Evolutionary conservation across 2,888 invertebrate genomes (phyloP).

Genomic region (Eupithecia abbreviata): DNA sequence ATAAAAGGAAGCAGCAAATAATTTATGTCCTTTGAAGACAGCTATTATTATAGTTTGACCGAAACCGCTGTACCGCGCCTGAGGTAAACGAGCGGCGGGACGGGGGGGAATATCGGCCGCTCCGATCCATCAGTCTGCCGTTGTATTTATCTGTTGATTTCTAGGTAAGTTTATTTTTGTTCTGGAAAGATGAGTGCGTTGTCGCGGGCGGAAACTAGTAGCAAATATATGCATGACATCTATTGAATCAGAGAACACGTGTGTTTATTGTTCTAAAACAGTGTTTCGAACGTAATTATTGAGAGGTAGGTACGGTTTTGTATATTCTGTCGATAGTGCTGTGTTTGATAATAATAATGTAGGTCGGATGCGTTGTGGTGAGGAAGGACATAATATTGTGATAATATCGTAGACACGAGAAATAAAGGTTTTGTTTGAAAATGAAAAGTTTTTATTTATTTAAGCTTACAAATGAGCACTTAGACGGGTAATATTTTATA

Average conservation of each 20-base stretch:
- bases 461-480: too few species aligned
- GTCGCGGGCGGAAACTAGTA: background rate
- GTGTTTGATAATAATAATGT: conserved; percentile 1
- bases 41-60: too few species aligned
- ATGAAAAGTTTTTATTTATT: too few species aligned
- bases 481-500: too few species aligned
- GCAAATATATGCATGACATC: background rate
- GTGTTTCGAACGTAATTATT: background rate
- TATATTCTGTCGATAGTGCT: background rate
- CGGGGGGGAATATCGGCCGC: too few species aligned
- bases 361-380: background rate
- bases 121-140: too few species aligned
- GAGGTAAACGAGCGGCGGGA: too few species aligned
- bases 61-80: too few species aligned
- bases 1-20: too few species aligned
- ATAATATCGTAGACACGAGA: too few species aligned
- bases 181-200: background rate
- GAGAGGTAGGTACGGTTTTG: background rate
- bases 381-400: background rate
- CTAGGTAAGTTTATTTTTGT: background rate
- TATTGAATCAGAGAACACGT: background rate
- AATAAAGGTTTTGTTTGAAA: too few species aligned
- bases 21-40: too few species aligned
- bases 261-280: background rate
- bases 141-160: background rate